These are phyloP conservation scores for Atherix ibis DNA, from an alignment of 2,888 invertebrate genomes.

Conservation along the genomic window DNA sequence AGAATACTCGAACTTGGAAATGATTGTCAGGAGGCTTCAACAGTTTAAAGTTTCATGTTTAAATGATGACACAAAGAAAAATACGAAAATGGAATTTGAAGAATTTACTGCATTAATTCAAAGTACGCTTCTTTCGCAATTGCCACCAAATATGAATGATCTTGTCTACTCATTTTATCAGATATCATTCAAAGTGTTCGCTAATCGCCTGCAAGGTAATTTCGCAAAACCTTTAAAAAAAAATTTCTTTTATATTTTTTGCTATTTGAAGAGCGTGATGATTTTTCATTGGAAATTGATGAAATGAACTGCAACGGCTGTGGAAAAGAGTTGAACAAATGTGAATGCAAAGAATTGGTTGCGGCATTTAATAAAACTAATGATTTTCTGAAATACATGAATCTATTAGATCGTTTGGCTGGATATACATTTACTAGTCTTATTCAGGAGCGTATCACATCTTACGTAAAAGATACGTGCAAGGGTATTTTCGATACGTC, in stretches of 20 bases:
- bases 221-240: too few relatives aligned
- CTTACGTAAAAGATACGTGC: conserved; percentile 70
- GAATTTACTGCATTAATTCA: conserved; percentile 46
- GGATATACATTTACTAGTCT: conserved; percentile 72
- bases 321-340: conserved; percentile 42
- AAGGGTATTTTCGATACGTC: conserved; percentile 76
- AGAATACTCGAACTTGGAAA: conserved; percentile 17
- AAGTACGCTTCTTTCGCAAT: conserved; percentile 50
- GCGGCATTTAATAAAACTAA: conserved; percentile 59
- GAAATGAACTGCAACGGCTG: conserved; percentile 60
- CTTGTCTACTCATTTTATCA: conserved; percentile 62
- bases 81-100: conserved; percentile 10
- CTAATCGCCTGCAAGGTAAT: conserved; percentile 27
- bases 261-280: conserved; percentile 14
- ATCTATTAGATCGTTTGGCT: conserved; percentile 64
- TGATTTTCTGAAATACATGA: conserved; percentile 57
- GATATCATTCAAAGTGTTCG: conserved; percentile 58
- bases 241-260: too few relatives aligned
- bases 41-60: conserved; percentile 14
- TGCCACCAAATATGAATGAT: conserved; percentile 51
- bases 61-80: conserved; percentile 12
- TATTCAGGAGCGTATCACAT: conserved; percentile 67
- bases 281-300: conserved; percentile 36
- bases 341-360: conserved; percentile 42
- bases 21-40: conserved; percentile 17